phyloP scores from a whole-genome alignment of 1,140 invertebrate genomes.

The Gryllus bimaculatus region DNA sequence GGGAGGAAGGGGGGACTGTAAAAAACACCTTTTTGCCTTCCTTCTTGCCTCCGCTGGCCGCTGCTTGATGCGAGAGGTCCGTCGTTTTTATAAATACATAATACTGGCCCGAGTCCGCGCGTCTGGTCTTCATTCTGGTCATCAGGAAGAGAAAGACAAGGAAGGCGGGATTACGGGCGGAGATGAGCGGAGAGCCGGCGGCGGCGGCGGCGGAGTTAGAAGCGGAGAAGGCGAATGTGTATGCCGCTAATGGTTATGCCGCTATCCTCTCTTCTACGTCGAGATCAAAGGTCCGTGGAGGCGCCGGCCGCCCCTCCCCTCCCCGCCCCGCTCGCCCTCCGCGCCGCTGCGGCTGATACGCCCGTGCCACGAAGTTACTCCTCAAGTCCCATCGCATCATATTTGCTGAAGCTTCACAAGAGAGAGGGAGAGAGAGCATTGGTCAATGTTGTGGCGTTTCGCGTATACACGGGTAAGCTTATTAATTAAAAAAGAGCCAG shows the following conservation, averaged over 20 bases:
- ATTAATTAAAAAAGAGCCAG: neutral
- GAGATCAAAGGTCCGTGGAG: neutral
- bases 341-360: neutral
- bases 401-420: neutral
- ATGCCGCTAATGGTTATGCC: neutral
- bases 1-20: neutral
- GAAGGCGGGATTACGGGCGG: neutral
- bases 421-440: neutral
- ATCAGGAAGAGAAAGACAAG: neutral
- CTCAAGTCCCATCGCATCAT: neutral
- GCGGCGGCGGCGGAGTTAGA: neutral
- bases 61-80: neutral
- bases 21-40: neutral
- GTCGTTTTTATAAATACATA: slow-evolving; percentile 6
- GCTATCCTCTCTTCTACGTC: neutral
- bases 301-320: no score
- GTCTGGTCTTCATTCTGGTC: slow-evolving; percentile 3
- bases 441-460: neutral
- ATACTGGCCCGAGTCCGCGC: neutral
- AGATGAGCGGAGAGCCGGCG: neutral
- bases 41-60: neutral
- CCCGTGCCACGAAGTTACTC: neutral
- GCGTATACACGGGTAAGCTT: neutral
- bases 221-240: neutral
- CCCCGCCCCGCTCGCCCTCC: no score